Conservation (phyloP, 2,797 vertebrate genomes). For the Gadopsis marmoratus region DNA sequence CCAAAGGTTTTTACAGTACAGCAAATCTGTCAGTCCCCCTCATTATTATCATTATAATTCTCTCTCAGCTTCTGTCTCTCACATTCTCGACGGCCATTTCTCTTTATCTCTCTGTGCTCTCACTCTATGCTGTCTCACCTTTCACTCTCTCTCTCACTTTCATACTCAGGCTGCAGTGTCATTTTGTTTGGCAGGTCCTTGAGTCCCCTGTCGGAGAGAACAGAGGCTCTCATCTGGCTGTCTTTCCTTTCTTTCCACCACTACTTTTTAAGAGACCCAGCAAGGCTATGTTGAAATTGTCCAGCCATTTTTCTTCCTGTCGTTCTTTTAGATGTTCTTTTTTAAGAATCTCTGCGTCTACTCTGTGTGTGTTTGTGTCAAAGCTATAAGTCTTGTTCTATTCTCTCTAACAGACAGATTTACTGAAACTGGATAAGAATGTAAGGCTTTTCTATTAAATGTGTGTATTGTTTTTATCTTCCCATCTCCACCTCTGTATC, state of each 20-base stretch:
- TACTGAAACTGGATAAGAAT: conserved; percentile 12
- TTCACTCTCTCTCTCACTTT: conserved; percentile 9
- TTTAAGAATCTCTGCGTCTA: conserved; percentile 14
- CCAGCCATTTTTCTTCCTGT: conserved; percentile 54
- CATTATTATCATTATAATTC: conserved; percentile 52
- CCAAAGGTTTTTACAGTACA: conserved; percentile 42
- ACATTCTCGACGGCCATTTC: conserved; percentile 10
- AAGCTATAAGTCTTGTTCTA: conserved; percentile 21
- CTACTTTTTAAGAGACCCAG: conserved; percentile 47
- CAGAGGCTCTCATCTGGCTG: conserved; percentile 54
- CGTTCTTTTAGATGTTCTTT: conserved; percentile 48
- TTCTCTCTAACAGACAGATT: conserved; percentile 12
- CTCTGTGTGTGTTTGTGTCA: conserved; percentile 8
- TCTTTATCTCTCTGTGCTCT: conserved; percentile 19
- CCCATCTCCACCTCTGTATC: neutral
- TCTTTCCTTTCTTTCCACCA: conserved; percentile 40
- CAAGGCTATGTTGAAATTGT: conserved; percentile 54
- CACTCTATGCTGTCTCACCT: conserved; percentile 41
- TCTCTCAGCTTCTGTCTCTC: conserved; percentile 16
- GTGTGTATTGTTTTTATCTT: neutral
- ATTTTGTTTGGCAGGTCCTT: conserved; percentile 74
- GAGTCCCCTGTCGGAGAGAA: conserved; percentile 56
- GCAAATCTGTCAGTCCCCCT: conserved; percentile 47
- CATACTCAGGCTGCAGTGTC: conserved; percentile 50
- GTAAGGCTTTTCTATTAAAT: neutral